These are phyloP conservation scores for Drosophila villosipedis DNA, from an alignment of 2,888 invertebrate species.

Conservation along the genomic window DNA sequence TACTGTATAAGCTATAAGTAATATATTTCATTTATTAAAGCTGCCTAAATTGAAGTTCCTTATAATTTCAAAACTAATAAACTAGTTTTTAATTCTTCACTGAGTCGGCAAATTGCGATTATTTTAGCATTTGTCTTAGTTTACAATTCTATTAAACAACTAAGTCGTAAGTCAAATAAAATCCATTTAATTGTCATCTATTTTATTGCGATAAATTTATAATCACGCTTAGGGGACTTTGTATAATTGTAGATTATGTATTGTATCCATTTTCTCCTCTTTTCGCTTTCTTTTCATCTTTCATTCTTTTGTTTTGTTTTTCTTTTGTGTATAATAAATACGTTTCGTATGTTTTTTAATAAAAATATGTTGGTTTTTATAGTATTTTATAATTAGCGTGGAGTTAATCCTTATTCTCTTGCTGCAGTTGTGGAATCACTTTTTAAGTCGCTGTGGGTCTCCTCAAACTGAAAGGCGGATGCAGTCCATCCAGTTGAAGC, in stretches of 20 bases:
- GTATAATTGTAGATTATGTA: slow-evolving; percentile 54
- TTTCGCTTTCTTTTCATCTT: not conserved
- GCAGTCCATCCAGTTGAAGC: slow-evolving; percentile 17
- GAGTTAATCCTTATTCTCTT: slow-evolving; percentile 38
- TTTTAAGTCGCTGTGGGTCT: slow-evolving; percentile 20
- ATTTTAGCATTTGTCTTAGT: not conserved
- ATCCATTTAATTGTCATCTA: slow-evolving; percentile 36
- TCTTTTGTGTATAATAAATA: slow-evolving; percentile 66
- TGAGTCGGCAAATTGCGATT: not conserved
- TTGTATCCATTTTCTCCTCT: slow-evolving; percentile 16
- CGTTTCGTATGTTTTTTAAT: slow-evolving; percentile 64
- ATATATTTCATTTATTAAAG: not conserved
- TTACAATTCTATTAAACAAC: not conserved
- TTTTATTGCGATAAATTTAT: slow-evolving; percentile 59
- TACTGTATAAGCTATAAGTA: too few species aligned
- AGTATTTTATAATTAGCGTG: slow-evolving; percentile 45
- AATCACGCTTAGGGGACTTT: slow-evolving; percentile 49
- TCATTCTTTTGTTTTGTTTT: not conserved
- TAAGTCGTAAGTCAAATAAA: not conserved
- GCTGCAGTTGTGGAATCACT: slow-evolving; percentile 60
- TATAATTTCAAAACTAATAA: not conserved
- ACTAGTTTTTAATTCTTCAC: not conserved
- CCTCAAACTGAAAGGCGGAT: slow-evolving; percentile 4
- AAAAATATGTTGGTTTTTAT: slow-evolving; percentile 39
- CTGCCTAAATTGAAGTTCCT: not conserved